Evolutionary conservation across 2,113 vertebrate species (phyloP), one percentile per base, ranked within the genome.

Genomic region (Dissostichus mawsoni): DNA sequence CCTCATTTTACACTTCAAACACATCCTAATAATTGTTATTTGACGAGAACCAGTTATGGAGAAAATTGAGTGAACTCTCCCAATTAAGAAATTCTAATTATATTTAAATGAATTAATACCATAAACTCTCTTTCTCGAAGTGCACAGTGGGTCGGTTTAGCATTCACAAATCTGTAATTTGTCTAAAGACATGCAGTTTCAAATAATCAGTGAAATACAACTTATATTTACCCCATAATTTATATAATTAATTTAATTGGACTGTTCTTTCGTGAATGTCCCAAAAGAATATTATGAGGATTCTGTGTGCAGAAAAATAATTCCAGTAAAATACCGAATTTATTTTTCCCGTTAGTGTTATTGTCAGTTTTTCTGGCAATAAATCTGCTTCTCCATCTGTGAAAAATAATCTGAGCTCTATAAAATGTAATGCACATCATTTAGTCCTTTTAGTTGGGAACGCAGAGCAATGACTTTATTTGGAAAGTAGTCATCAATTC

Each of bases 201-300:
- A 51, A 68, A 3, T 8, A 7, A 14, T 69, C 16, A 41, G 18
- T 8, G 0, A 47, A 64, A 45, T 12, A 11, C 6, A 20, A 8
- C 5, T 55, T 29, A 69, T 25, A 23, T 20, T 3, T 56, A 11
- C 52, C 14, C n/a, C 3, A 9, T 4, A 10, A 55, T 20, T 16
- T 56, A 45, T 9, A 25, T 14, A 13, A 33, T 33, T 16, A 17
- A 3, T 3, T 16, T 3, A 65, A 14, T 23, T 25, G 8, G 10
- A 12, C 20, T 8, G 45, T n/a, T 50, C 44, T 33, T 50, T 36
- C 17, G n/a, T 44, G 57, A 62, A 36, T 33, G 5, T 33, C 14
- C 1, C 13, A 13, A 7, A 5, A n/a, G 13, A 20, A 4, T 1
- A 36, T 5, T 3, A 7, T 51, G 4, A 1, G 3, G 25, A 1